phyloP scores from a whole-genome alignment of 2,888 invertebrate genomes.

The Alentia gelatinosa region DNA sequence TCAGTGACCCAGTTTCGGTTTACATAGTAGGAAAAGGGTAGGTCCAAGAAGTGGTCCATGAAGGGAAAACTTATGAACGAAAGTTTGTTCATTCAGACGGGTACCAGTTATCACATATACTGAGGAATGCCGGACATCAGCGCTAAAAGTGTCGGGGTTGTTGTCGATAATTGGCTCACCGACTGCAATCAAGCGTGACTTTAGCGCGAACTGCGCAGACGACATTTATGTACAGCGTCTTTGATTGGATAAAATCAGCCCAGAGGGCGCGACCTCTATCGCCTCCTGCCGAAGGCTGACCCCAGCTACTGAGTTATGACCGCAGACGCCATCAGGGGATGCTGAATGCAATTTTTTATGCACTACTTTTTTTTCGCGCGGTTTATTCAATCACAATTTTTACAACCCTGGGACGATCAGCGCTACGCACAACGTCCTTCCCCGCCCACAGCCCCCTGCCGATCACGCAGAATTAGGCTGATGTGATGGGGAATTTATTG shows the following conservation, averaged over 20 bases:
- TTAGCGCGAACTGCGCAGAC: neutral
- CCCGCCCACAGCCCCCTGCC: neutral
- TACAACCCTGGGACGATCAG: neutral
- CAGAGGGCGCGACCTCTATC: neutral
- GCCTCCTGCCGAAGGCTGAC: neutral
- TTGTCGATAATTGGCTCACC: neutral
- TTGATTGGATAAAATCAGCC: constrained; percentile 5
- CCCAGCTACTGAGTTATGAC: neutral
- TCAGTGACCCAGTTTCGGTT: too few relatives aligned
- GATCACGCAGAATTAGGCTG: neutral
- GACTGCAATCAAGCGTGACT: neutral
- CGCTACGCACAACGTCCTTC: neutral
- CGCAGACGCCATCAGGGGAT: neutral
- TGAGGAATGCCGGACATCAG: too few relatives aligned
- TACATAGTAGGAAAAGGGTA: too few relatives aligned
- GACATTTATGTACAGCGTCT: neutral
- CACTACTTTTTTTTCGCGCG: neutral
- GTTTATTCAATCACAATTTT: too few relatives aligned
- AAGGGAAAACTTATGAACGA: too few relatives aligned
- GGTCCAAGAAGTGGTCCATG: too few relatives aligned
- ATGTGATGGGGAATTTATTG: neutral
- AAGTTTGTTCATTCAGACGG: too few relatives aligned
- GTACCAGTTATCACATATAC: too few relatives aligned
- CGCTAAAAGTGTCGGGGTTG: too few relatives aligned
- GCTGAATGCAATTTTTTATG: neutral